phyloP scores from a whole-genome alignment of 2,797 vertebrate genomes.

The Aeoliscus strigatus region DNA sequence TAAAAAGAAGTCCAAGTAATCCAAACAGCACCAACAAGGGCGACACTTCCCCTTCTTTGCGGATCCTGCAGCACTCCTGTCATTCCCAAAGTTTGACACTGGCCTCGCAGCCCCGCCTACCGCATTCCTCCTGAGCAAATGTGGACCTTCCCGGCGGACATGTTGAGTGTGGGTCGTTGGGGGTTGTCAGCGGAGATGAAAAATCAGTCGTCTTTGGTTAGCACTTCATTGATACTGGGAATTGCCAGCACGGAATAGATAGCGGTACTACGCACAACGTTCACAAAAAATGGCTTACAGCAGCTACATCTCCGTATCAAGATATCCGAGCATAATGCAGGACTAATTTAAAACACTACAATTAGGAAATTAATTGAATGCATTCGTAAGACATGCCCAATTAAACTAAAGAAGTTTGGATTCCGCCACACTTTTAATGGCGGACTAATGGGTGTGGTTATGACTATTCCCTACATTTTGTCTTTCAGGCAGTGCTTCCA shows the following conservation, averaged over 20 bases:
- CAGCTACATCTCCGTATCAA: too few species aligned
- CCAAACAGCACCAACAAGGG: slow-evolving; percentile 62
- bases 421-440: slow-evolving; percentile 61
- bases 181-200: neutral
- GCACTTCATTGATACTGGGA: too few species aligned
- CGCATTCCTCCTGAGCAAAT: slow-evolving; percentile 66
- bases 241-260: too few species aligned
- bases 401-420: neutral
- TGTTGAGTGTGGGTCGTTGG: slow-evolving; percentile 62
- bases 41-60: slow-evolving; percentile 71
- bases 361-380: too few species aligned
- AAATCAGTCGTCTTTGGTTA: too few species aligned
- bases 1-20: slow-evolving; percentile 63
- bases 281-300: too few species aligned
- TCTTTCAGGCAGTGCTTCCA: slow-evolving; percentile 6
- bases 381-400: neutral
- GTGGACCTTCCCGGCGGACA: slow-evolving; percentile 64
- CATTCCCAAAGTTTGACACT: slow-evolving; percentile 91
- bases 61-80: slow-evolving; percentile 77
- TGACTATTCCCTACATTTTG: rapidly evolving
- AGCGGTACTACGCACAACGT: too few species aligned
- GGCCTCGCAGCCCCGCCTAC: slow-evolving; percentile 76
- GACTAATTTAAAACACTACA: neutral
- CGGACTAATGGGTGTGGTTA: rapidly evolving
- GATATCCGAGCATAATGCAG: too few species aligned